These are phyloP conservation scores for Deroptyus accipitrinus DNA, from an alignment of 2,113 vertebrate species.

Conservation along the genomic window DNA sequence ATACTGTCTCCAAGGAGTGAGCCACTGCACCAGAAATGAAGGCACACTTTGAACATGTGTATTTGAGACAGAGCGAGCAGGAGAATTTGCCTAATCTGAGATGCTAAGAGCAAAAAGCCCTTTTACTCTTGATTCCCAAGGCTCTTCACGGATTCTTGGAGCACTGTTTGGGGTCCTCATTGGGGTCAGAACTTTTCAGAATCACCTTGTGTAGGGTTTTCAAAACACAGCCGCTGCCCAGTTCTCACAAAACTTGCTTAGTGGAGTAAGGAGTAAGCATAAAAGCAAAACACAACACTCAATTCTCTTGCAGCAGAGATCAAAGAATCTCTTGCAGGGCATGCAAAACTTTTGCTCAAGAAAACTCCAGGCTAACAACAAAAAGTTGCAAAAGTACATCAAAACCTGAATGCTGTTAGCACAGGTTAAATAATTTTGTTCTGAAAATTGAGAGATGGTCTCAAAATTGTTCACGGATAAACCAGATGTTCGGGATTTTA, in stretches of 20 bases:
- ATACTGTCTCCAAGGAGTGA: not conserved
- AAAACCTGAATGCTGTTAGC: not conserved
- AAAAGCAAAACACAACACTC: not conserved
- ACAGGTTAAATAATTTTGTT: not conserved
- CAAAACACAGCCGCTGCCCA: not conserved
- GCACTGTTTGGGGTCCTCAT: not conserved
- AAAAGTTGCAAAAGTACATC: not conserved
- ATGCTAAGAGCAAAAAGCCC: not conserved
- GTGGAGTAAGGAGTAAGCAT: not conserved
- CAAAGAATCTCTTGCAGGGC: not conserved
- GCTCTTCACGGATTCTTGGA: not conserved
- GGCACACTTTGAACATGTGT: not conserved
- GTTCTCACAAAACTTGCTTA: not conserved
- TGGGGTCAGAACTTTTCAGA: not conserved
- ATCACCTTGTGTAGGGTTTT: not conserved
- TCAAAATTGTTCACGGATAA: not conserved
- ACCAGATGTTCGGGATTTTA: not conserved
- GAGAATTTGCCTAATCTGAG: not conserved
- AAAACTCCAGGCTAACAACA: not conserved
- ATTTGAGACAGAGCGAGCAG: not conserved
- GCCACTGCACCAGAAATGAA: not conserved
- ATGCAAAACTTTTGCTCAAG: not conserved
- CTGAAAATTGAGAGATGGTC: not conserved
- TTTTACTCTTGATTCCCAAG: not conserved
- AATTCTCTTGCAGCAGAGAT: not conserved